These are phyloP conservation scores for Epizoanthus scotinus DNA, from an alignment of 92 coral and sea anemone species.

Conservation along the genomic window DNA sequence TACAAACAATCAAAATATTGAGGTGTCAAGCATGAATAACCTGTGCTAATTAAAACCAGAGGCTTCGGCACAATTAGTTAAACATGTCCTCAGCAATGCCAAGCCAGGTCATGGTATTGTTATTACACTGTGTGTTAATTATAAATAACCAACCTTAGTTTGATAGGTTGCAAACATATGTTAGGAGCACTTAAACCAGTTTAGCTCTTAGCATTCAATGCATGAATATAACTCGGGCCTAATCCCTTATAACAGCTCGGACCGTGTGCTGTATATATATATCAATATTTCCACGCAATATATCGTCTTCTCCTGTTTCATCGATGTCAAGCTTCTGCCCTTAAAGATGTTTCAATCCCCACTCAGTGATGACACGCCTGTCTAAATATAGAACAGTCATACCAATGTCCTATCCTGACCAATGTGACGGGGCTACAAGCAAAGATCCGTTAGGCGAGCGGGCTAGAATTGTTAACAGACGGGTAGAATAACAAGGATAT, in stretches of 20 bases:
- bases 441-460: slow-evolving; percentile 1
- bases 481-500: background rate
- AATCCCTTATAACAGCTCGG: slow-evolving; percentile 21
- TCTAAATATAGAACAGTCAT: slow-evolving; percentile 23
- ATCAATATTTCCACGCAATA: background rate
- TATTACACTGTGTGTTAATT: slow-evolving; percentile 5
- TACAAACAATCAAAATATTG: slow-evolving; percentile 43
- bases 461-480: slow-evolving; percentile 2
- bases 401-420: background rate
- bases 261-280: slow-evolving; percentile 3
- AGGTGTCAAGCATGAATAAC: slow-evolving; percentile 60
- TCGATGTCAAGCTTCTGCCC: background rate
- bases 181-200: background rate
- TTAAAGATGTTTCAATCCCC: slow-evolving; percentile 11
- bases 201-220: slow-evolving; percentile 4
- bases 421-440: slow-evolving; percentile 1
- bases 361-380: slow-evolving; percentile 26
- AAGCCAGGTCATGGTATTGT: slow-evolving; percentile 23
- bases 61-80: slow-evolving; percentile 33
- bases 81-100: slow-evolving; percentile 9
- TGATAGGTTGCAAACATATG: slow-evolving; percentile 21
- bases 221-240: background rate
- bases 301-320: slow-evolving; percentile 13
- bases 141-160: slow-evolving; percentile 16
- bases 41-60: slow-evolving; percentile 66